A percentile compares a stretch with the other conserved stretches of the same genome.
Conservation (phyloP, 2,113 vertebrate species). For the Pardalotus punctatus region DNA sequence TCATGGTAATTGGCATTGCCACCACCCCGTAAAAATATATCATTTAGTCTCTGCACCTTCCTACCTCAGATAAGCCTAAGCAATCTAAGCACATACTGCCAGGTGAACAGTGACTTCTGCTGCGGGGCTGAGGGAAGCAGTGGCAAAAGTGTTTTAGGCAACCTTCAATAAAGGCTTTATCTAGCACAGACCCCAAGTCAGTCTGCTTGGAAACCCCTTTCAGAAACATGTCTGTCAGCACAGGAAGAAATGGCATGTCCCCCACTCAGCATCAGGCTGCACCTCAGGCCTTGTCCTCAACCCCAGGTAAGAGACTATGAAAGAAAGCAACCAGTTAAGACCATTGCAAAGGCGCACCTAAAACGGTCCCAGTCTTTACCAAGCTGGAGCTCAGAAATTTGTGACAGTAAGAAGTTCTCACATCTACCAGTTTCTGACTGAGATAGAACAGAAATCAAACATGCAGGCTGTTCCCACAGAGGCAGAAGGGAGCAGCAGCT, state of each 20-base stretch:
- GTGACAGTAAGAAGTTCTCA: background rate
- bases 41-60: background rate
- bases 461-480: background rate
- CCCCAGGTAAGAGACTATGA: background rate
- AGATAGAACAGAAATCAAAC: background rate
- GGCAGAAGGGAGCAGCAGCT: background rate
- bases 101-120: background rate
- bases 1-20: background rate
- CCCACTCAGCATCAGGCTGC: background rate
- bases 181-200: background rate
- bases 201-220: background rate
- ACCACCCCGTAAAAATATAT: background rate
- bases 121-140: rapidly evolving
- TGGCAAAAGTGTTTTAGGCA: background rate
- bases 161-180: background rate
- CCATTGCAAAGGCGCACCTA: background rate
- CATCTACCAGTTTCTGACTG: background rate
- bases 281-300: background rate
- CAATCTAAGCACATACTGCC: background rate
- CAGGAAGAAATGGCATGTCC: background rate
- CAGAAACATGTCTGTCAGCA: background rate
- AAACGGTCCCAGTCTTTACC: background rate
- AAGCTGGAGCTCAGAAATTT: background rate
- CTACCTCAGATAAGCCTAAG: background rate
- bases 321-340: rapidly evolving